Conservation (phyloP, 2,113 vertebrate species). For the Colaptes auratus region DNA sequence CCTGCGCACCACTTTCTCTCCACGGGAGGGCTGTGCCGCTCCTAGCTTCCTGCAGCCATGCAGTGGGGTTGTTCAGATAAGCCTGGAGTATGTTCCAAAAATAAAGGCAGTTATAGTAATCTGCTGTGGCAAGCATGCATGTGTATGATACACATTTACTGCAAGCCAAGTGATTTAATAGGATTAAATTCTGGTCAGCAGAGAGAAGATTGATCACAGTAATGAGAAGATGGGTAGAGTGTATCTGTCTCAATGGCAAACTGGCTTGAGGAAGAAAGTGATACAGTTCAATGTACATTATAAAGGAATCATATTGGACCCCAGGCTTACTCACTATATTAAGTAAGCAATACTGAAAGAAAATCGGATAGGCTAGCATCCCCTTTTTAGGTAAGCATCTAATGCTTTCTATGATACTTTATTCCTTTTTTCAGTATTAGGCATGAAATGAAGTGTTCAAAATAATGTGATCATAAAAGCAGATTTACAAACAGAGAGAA, state of each 20-base stretch:
- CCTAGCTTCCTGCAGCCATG: neutral
- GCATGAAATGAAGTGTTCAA: conserved; percentile 49
- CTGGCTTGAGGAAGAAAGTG: neutral
- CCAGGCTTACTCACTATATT: neutral
- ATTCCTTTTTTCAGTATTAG: conserved; percentile 9
- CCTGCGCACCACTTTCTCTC: accelerated
- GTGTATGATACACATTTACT: neutral
- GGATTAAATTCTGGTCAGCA: conserved; percentile 59
- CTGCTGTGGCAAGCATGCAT: neutral
- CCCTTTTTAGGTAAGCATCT: conserved; percentile 26
- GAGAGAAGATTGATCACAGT: conserved; percentile 34
- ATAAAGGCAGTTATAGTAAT: conserved; percentile 38
- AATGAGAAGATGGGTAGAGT: conserved; percentile 19
- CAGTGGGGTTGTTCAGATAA: neutral
- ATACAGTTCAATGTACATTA: neutral
- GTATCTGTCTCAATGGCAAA: conserved; percentile 2
- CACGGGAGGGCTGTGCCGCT: accelerated
- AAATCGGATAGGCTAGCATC: conserved; percentile 34
- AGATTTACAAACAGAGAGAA: conserved; percentile 44
- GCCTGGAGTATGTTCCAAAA: conserved; percentile 7
- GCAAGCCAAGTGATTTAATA: conserved; percentile 31
- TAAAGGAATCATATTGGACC: conserved; percentile 6
- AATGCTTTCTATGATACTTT: conserved; percentile 9
- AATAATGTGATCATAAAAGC: conserved; percentile 30
- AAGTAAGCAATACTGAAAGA: neutral